A percentile compares a stretch with the other conserved stretches of the same genome.
These are phyloP conservation scores for Parnassius orleans DNA, from an alignment of 2,888 invertebrate species.

Conservation along the genomic window DNA sequence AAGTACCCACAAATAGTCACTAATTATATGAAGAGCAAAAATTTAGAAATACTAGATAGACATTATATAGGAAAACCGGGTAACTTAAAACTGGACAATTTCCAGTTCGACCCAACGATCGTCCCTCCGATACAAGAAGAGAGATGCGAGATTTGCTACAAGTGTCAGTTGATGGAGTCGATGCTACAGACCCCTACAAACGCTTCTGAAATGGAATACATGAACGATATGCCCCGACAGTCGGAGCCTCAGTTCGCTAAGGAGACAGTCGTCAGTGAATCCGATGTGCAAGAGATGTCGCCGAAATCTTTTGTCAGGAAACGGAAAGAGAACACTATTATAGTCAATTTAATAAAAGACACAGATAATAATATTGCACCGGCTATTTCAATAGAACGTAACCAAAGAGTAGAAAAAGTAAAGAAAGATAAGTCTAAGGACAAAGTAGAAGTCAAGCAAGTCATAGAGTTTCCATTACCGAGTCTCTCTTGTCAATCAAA, in stretches of 20 bases:
- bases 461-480: conserved; percentile 82
- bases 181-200: conserved; percentile 88
- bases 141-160: conserved; percentile 77
- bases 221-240: conserved; percentile 68
- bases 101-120: conserved; percentile 73
- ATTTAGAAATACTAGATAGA: conserved; percentile 83
- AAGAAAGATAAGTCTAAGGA: conserved; percentile 29
- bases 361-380: conserved; percentile 11
- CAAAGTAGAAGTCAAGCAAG: conserved; percentile 55
- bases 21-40: conserved; percentile 88
- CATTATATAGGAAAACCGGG: conserved; percentile 81
- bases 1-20: conserved; percentile 87
- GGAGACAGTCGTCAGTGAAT: conserved; percentile 49
- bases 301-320: conserved; percentile 69
- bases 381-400: conserved; percentile 24
- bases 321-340: conserved; percentile 67
- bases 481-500: conserved; percentile 37
- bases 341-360: conserved; percentile 53
- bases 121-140: conserved; percentile 71
- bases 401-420: conserved; percentile 27
- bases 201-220: conserved; percentile 85
- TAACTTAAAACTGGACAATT: conserved; percentile 76
- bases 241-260: conserved; percentile 67
- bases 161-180: conserved; percentile 77
- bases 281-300: conserved; percentile 43